A percentile compares a stretch with the other conserved stretches of the same genome.
Conservation (phyloP, 2,888 invertebrate species). For the Sminthurinus aureus region DNA sequence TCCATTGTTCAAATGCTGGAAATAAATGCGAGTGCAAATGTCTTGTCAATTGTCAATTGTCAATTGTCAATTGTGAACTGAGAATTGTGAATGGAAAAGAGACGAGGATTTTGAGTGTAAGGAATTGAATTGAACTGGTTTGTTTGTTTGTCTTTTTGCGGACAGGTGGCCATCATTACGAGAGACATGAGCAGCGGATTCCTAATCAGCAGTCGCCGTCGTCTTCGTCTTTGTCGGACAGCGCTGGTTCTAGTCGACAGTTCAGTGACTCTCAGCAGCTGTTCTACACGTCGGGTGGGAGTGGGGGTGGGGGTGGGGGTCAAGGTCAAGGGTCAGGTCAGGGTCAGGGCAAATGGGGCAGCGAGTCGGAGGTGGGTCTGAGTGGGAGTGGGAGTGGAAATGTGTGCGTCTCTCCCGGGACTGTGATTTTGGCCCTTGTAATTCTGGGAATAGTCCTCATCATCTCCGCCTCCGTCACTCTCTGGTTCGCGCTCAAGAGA, state of each 20-base stretch:
- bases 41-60: too few species aligned
- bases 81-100: neutral
- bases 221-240: slow-evolving; percentile 29
- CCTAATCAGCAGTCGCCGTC: neutral
- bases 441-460: slow-evolving; percentile 58
- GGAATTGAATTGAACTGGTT: slow-evolving; percentile 24
- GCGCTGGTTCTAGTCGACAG: slow-evolving; percentile 46
- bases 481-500: slow-evolving; percentile 59
- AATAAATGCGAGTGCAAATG: too few species aligned
- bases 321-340: slow-evolving; percentile 15
- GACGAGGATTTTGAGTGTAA: neutral
- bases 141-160: slow-evolving; percentile 11
- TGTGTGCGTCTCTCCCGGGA: slow-evolving; percentile 59
- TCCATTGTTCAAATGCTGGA: too few species aligned
- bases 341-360: slow-evolving; percentile 5
- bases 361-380: too few species aligned
- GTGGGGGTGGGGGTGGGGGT: neutral
- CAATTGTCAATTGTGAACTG: too few species aligned
- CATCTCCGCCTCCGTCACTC: slow-evolving; percentile 57
- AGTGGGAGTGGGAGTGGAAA: neutral
- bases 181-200: slow-evolving; percentile 48
- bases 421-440: slow-evolving; percentile 56
- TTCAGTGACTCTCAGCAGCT: slow-evolving; percentile 49
- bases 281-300: slow-evolving; percentile 20
- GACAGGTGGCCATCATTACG: slow-evolving; percentile 57